Conservation (phyloP, 1,140 invertebrate genomes). For the Ips nitidus region DNA sequence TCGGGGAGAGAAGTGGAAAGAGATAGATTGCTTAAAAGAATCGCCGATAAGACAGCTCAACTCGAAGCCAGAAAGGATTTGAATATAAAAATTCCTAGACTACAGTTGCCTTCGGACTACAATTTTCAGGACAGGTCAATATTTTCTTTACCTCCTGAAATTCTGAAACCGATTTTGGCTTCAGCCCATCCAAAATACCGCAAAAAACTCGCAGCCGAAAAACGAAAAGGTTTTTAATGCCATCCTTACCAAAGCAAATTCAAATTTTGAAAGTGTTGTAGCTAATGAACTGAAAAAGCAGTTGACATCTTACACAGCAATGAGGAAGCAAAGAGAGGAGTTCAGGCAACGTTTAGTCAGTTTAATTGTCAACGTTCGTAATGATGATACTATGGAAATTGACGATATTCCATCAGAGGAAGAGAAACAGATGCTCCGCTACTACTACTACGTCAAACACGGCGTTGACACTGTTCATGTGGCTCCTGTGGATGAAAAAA, state of each 20-base stretch:
- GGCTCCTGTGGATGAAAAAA: conserved; percentile 69
- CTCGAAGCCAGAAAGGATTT: conserved; percentile 47
- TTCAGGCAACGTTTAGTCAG: conserved; percentile 79
- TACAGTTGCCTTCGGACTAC: conserved; percentile 57
- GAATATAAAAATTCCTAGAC: conserved; percentile 54
- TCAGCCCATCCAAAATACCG: conserved; percentile 48
- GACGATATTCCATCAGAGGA: conserved; percentile 58
- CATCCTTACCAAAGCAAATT: too few relatives aligned
- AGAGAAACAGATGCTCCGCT: conserved; percentile 73
- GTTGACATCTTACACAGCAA: conserved; percentile 63
- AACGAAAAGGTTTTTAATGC: conserved; percentile 41
- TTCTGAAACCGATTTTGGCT: conserved; percentile 52
- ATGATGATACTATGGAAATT: conserved; percentile 50
- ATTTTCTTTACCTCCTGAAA: conserved; percentile 58
- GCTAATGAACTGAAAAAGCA: conserved; percentile 48
- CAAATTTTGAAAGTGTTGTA: conserved; percentile 1
- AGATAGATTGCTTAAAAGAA: conserved; percentile 45
- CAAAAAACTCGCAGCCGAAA: conserved; percentile 43
- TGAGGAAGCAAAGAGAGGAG: conserved; percentile 75
- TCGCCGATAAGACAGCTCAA: conserved; percentile 46
- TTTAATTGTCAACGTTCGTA: conserved; percentile 54
- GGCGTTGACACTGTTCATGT: conserved; percentile 86
- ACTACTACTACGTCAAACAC: conserved; percentile 88
- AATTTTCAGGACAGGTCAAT: conserved; percentile 56
- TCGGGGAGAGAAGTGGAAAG: conserved; percentile 43